These are phyloP conservation scores for Zaprionus tsacasi DNA, from an alignment of 1,140 invertebrate genomes.

Conservation along the genomic window DNA sequence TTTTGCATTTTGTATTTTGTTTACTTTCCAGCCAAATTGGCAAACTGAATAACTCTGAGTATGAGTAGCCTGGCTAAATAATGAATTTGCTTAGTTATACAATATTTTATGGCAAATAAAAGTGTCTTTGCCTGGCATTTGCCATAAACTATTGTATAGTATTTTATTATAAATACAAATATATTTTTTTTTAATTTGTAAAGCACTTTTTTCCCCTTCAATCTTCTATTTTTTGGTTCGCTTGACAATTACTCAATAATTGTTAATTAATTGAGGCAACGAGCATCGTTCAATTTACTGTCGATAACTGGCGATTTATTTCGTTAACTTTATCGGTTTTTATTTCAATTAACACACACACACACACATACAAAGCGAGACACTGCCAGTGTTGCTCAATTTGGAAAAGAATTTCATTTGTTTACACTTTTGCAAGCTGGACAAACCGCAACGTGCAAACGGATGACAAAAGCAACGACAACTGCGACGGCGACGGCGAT, in stretches of 20 bases:
- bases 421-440: slow-evolving; percentile 37
- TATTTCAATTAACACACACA: slow-evolving; percentile 9
- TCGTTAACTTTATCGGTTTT: slow-evolving; percentile 4
- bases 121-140: no score
- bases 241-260: slow-evolving; percentile 52
- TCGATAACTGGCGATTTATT: slow-evolving; percentile 23
- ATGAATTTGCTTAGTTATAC: slow-evolving; percentile 8
- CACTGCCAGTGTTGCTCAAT: slow-evolving; percentile 55
- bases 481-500: no score
- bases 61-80: slow-evolving; percentile 23
- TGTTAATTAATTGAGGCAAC: slow-evolving; percentile 47
- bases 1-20: slow-evolving; percentile 19
- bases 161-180: slow-evolving; percentile 8
- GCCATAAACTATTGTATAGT: background rate
- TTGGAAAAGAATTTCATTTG: slow-evolving; percentile 71
- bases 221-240: background rate
- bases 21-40: slow-evolving; percentile 67
- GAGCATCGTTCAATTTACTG: slow-evolving; percentile 52
- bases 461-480: slow-evolving; percentile 14
- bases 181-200: slow-evolving; percentile 1
- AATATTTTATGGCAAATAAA: background rate
- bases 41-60: slow-evolving; percentile 47
- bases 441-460: slow-evolving; percentile 38
- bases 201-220: background rate
- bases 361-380: background rate